A percentile compares a stretch with the other conserved stretches of the same genome.
These are phyloP conservation scores for Pterostichus niger DNA, from an alignment of 2,888 invertebrate genomes.

Conservation along the genomic window DNA sequence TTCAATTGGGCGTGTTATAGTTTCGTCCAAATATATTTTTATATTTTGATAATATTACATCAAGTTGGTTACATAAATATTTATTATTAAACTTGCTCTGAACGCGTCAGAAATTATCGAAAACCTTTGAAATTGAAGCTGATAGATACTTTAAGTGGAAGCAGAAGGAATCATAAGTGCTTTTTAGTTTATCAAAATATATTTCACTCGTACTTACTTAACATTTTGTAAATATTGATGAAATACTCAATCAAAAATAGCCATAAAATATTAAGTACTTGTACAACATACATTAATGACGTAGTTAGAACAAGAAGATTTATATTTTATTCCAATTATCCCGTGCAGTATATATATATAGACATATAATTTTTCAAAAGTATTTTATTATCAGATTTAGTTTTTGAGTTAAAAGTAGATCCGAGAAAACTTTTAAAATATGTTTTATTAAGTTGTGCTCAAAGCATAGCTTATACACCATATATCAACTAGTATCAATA, in stretches of 20 bases:
- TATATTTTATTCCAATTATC: no score
- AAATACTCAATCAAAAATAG: neutral
- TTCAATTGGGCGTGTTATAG: slow-evolving; percentile 7
- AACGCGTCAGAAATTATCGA: neutral
- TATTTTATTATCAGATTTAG: no score
- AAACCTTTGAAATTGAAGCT: neutral
- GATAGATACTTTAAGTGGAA: neutral
- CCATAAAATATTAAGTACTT: neutral
- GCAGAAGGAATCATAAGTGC: neutral
- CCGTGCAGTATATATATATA: no score
- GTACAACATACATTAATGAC: no score
- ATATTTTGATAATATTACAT: neutral
- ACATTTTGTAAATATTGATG: no score
- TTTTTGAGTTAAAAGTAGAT: no score
- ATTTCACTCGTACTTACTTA: neutral
- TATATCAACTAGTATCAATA: no score
- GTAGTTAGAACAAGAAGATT: no score
- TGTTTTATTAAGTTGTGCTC: no score
- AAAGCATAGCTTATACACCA: no score
- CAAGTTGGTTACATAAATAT: neutral
- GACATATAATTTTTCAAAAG: no score
- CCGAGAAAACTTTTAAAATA: no score
- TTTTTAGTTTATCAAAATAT: neutral
- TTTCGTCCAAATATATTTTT: slow-evolving; percentile 21
- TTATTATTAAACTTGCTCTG: neutral